A percentile compares a stretch with the other conserved stretches of the same genome.
These are phyloP conservation scores for Tangara arthus DNA, from an alignment of 2,797 vertebrate species.

Conservation along the genomic window DNA sequence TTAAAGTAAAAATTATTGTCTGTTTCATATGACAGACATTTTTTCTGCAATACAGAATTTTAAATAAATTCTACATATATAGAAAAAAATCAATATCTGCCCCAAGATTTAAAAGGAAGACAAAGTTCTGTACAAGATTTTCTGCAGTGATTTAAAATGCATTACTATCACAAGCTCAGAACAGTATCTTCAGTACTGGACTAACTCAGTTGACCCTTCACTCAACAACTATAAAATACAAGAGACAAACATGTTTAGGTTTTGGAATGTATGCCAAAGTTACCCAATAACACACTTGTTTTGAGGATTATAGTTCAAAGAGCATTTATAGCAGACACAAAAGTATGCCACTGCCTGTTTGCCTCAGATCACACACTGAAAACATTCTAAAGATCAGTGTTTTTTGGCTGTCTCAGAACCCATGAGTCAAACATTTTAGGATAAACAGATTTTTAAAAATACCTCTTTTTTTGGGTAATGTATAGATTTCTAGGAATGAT, in stretches of 20 bases:
- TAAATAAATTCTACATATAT: not conserved
- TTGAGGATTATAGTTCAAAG: constrained; percentile 57
- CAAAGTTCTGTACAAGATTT: not conserved
- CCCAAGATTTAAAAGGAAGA: not conserved
- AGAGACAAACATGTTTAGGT: constrained; percentile 32
- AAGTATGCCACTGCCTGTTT: not conserved
- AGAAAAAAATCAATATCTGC: not conserved
- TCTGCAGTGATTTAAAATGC: not conserved
- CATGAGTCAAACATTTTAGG: not conserved
- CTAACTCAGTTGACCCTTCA: not conserved
- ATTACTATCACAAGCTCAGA: not conserved
- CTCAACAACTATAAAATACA: constrained; percentile 22
- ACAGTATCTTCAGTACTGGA: not conserved
- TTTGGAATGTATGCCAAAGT: constrained; percentile 27
- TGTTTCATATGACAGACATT: not conserved
- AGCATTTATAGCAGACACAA: constrained; percentile 28
- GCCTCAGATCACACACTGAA: not conserved
- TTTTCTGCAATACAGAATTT: not conserved
- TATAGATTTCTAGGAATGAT: not conserved
- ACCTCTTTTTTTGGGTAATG: not conserved
- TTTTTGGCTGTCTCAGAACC: not conserved
- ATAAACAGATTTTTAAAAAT: not conserved
- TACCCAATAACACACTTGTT: constrained; percentile 45
- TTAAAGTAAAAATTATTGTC: not conserved
- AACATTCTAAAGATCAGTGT: not conserved